Evolutionary conservation across 2,113 vertebrate species (phyloP).

Genomic region (Xiphorhynchus elegans): DNA sequence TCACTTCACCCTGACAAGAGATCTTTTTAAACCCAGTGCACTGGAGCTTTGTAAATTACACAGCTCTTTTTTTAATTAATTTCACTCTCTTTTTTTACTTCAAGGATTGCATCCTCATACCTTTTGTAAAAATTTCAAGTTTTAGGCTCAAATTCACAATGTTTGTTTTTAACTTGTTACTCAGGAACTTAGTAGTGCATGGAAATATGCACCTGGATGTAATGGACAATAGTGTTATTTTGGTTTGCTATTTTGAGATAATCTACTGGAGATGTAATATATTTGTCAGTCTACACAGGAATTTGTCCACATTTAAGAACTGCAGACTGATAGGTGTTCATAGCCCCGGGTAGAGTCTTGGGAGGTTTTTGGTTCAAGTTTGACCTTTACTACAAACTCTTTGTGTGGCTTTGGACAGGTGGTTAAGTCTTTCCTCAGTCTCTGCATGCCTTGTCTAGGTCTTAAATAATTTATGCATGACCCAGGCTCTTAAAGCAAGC

Average conservation of each 20-base stretch:
- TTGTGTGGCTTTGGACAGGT: neutral
- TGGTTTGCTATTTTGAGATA: neutral
- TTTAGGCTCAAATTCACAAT: neutral
- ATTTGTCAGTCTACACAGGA: neutral
- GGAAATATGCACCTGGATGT: neutral
- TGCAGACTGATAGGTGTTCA: neutral
- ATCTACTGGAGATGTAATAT: neutral
- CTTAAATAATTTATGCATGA: neutral
- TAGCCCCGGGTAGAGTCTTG: neutral
- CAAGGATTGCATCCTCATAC: neutral
- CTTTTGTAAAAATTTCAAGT: neutral
- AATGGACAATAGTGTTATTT: neutral
- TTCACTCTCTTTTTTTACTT: conserved; percentile 34
- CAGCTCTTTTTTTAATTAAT: conserved; percentile 62
- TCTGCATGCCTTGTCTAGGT: neutral
- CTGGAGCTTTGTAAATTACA: conserved; percentile 55
- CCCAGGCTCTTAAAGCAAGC: neutral
- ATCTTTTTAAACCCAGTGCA: conserved; percentile 51
- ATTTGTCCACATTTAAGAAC: neutral
- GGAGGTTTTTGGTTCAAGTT: neutral
- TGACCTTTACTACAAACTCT: neutral
- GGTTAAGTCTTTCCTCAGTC: neutral
- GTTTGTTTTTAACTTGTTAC: neutral
- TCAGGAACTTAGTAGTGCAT: neutral
- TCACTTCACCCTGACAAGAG: conserved; percentile 62